A percentile compares a stretch with the other conserved stretches of the same genome.
These are phyloP conservation scores for Prostheceraeus crozeri DNA, from an alignment of 2,888 invertebrate species.

Conservation along the genomic window DNA sequence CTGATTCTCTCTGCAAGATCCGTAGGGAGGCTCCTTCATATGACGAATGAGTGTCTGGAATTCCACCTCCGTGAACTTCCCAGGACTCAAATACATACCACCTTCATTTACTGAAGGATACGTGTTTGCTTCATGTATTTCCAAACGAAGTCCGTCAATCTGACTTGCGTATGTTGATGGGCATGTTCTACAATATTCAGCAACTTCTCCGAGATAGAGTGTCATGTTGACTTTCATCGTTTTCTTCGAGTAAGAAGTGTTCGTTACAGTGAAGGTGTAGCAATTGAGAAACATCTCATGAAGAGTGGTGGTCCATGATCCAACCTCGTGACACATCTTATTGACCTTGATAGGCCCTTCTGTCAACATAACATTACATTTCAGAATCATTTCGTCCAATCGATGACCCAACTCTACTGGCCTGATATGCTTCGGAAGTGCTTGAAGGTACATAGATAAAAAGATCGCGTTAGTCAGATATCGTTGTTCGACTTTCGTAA, in stretches of 20 bases:
- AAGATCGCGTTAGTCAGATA: background rate
- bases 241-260: conserved; percentile 11
- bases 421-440: conserved; percentile 20
- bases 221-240: background rate
- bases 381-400: conserved; percentile 12
- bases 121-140: conserved; percentile 30
- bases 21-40: conserved; percentile 38
- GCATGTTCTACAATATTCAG: conserved; percentile 19
- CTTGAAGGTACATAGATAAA: conserved; percentile 8
- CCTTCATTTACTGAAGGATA: conserved; percentile 34
- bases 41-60: conserved; percentile 35
- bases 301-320: conserved; percentile 28
- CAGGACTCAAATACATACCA: conserved; percentile 35
- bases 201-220: conserved; percentile 33
- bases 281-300: conserved; percentile 35
- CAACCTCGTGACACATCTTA: conserved; percentile 24
- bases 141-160: conserved; percentile 24
- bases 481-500: background rate
- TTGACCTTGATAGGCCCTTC: background rate
- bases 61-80: conserved; percentile 34
- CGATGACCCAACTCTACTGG: conserved; percentile 19
- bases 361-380: conserved; percentile 18
- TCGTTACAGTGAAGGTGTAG: conserved; percentile 33
- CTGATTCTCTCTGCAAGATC: conserved; percentile 30
- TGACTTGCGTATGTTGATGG: conserved; percentile 6